phyloP scores from a whole-genome alignment of 2,888 invertebrate species.

The Acanthosepion esculentum region DNA sequence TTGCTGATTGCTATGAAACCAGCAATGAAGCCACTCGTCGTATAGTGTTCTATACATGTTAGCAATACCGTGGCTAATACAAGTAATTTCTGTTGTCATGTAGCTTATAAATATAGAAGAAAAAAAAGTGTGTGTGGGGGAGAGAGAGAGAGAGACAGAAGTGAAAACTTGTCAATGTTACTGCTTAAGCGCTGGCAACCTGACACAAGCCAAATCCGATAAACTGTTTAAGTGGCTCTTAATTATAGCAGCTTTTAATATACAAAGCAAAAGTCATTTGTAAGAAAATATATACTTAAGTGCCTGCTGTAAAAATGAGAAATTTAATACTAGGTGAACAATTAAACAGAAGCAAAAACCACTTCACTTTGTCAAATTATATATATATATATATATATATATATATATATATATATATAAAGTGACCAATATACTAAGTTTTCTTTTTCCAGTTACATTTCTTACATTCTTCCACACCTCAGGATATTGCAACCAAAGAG shows the following conservation, averaged over 20 bases:
- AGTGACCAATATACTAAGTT: not conserved
- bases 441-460: not conserved
- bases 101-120: not conserved
- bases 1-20: not conserved
- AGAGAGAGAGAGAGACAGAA: too few species aligned
- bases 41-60: not conserved
- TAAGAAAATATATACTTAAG: not conserved
- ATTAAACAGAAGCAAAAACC: not conserved
- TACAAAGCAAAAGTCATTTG: conserved; percentile 33
- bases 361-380: not conserved
- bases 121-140: not conserved
- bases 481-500: not conserved
- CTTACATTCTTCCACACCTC: not conserved
- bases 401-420: not conserved
- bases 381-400: not conserved
- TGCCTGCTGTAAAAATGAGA: not conserved
- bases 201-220: not conserved
- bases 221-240: conserved; percentile 33
- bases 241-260: not conserved
- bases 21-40: not conserved
- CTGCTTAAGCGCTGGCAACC: not conserved
- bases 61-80: not conserved
- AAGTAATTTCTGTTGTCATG: not conserved
- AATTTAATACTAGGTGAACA: not conserved
- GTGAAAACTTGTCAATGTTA: not conserved